Conservation (phyloP, 2,888 invertebrate genomes). For the Gonocerus acuteangulatus region DNA sequence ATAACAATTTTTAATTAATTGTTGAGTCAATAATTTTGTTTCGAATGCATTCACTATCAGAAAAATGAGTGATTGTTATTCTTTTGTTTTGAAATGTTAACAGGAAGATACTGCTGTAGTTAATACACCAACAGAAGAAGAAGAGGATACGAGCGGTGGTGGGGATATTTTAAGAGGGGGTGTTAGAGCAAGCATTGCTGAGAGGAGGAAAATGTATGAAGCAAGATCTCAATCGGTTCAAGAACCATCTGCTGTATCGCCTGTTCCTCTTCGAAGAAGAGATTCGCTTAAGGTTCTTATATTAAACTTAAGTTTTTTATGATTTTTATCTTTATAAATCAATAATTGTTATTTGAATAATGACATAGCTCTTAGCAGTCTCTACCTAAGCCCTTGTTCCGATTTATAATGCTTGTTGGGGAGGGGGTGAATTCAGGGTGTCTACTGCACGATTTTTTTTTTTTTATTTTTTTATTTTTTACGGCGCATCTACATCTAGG, state of each 20-base stretch:
- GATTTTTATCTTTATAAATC: neutral
- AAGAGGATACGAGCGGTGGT: slow-evolving; percentile 29
- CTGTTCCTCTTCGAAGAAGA: slow-evolving; percentile 55
- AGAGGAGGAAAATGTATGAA: slow-evolving; percentile 68
- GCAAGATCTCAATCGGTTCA: slow-evolving; percentile 61
- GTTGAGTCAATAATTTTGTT: too few relatives aligned
- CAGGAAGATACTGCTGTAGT: slow-evolving; percentile 25
- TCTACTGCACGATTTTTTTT: too few relatives aligned
- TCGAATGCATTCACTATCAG: too few relatives aligned
- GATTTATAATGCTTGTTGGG: too few relatives aligned
- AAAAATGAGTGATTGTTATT: too few relatives aligned
- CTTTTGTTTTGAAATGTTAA: neutral
- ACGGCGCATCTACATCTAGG: too few relatives aligned
- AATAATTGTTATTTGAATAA: neutral
- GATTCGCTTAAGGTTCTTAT: slow-evolving; percentile 37
- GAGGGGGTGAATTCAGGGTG: neutral
- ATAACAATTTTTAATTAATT: too few relatives aligned
- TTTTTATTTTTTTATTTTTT: too few relatives aligned
- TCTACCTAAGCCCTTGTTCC: too few relatives aligned
- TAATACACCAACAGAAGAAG: slow-evolving; percentile 28
- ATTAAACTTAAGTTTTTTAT: neutral
- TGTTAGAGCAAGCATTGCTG: slow-evolving; percentile 64
- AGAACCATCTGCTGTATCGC: slow-evolving; percentile 53
- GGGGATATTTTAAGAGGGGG: slow-evolving; percentile 46
- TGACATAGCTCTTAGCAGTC: too few relatives aligned